phyloP scores from a whole-genome alignment of 2,888 invertebrate species.

The Iselma pallidipennis region DNA sequence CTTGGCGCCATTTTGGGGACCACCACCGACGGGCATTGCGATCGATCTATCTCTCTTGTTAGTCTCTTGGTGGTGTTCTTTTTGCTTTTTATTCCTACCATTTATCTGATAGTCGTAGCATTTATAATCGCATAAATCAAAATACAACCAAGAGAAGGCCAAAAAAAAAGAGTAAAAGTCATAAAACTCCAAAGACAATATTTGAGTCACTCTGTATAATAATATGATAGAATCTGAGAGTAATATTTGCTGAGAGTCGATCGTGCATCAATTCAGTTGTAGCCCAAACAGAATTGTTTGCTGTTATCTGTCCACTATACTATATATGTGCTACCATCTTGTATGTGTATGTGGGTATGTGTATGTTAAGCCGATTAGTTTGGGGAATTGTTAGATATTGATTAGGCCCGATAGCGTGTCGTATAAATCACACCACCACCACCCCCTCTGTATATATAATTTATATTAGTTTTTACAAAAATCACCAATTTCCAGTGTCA shows the following conservation, averaged over 20 bases:
- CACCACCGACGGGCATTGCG: conserved; percentile 22
- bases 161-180: too few species aligned
- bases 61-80: too few species aligned
- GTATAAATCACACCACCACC: neutral
- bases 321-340: neutral
- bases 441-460: neutral
- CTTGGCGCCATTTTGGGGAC: conserved; percentile 31
- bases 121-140: neutral
- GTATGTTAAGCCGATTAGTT: conserved; percentile 6
- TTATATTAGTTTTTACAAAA: neutral
- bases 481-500: too few species aligned
- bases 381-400: conserved; percentile 5
- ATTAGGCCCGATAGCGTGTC: conserved; percentile 8
- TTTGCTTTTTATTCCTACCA: too few species aligned
- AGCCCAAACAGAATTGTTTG: neutral
- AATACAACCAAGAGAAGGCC: neutral
- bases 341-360: too few species aligned
- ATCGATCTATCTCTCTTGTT: neutral
- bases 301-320: neutral
- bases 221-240: too few species aligned
- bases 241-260: too few species aligned
- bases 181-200: too few species aligned
- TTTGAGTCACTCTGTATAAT: too few species aligned
- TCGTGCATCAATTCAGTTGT: neutral
- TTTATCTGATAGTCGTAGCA: neutral